Percentiles rank a stretch among this genome's conserved stretches.
Evolutionary conservation across 2,888 invertebrate genomes (phyloP).

Genomic region (Lasioglossum marginatum): DNA sequence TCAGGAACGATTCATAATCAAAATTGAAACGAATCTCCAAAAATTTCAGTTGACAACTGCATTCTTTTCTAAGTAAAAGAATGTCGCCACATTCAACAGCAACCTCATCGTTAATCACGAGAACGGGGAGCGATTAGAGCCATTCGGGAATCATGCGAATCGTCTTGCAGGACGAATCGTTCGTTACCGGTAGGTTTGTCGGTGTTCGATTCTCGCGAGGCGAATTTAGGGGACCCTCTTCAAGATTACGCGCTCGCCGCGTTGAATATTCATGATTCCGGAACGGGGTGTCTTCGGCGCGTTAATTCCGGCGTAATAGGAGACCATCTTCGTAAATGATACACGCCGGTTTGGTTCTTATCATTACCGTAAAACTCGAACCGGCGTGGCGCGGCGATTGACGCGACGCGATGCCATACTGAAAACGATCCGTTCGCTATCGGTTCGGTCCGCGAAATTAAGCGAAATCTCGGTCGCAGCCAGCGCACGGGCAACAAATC

Average conservation of each 20-base stretch:
- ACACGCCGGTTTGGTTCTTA: not conserved
- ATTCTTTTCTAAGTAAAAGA: not conserved
- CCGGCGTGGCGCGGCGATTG: not conserved
- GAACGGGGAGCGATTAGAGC: not conserved
- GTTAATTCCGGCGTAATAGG: conserved; percentile 34
- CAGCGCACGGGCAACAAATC: conserved; percentile 13
- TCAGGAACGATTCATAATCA: no score
- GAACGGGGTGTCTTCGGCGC: conserved; percentile 34
- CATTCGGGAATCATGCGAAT: not conserved
- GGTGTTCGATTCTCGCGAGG: conserved; percentile 28
- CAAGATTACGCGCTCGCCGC: conserved; percentile 57
- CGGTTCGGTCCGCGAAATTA: not conserved
- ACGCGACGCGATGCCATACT: not conserved
- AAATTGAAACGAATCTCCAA: no score
- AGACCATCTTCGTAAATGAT: conserved; percentile 21
- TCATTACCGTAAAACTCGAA: not conserved
- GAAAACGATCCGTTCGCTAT: not conserved
- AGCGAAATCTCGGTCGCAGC: conserved; percentile 5
- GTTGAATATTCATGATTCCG: conserved; percentile 74
- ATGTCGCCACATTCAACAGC: not conserved
- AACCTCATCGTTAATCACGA: not conserved
- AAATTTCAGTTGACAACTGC: not conserved
- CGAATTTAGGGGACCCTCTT: conserved; percentile 54
- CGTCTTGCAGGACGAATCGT: not conserved
- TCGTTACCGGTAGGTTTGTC: not conserved